A percentile compares a stretch with the other conserved stretches of the same genome.
Conservation (phyloP, 2,113 vertebrate species). For the Triplophysa siluroides region DNA sequence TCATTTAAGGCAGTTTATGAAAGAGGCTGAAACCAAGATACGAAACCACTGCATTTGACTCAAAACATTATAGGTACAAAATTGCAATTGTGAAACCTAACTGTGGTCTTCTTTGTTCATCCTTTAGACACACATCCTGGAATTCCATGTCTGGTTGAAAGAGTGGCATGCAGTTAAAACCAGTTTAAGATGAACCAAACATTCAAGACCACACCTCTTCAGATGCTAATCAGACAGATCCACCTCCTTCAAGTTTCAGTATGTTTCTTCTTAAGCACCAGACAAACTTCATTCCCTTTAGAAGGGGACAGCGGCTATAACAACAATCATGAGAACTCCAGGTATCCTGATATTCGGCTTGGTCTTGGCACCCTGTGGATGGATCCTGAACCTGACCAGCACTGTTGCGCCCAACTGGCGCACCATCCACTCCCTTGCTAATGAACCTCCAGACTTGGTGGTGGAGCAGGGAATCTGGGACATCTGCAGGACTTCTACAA, state of each 20-base stretch:
- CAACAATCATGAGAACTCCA: slow-evolving; percentile 75
- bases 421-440: slow-evolving; percentile 64
- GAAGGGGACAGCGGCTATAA: background rate
- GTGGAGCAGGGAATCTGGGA: slow-evolving; percentile 90
- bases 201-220: background rate
- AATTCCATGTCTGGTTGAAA: background rate
- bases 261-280: slow-evolving; percentile 28
- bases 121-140: background rate
- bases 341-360: slow-evolving; percentile 85
- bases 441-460: slow-evolving; percentile 52
- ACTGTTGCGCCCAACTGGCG: slow-evolving; percentile 88
- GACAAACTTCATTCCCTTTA: background rate
- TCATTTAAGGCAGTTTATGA: background rate
- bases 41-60: background rate
- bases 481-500: slow-evolving; percentile 73
- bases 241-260: slow-evolving; percentile 41
- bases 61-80: background rate
- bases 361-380: slow-evolving; percentile 88
- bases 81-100: background rate
- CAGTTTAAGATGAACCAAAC: slow-evolving; percentile 22
- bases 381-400: slow-evolving; percentile 80
- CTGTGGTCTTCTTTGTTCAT: background rate
- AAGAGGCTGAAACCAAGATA: background rate
- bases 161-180: slow-evolving; percentile 3
- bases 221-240: slow-evolving; percentile 24